These are phyloP conservation scores for Malaclemys terrapin DNA, from an alignment of 2,113 vertebrate species.

Conservation along the genomic window DNA sequence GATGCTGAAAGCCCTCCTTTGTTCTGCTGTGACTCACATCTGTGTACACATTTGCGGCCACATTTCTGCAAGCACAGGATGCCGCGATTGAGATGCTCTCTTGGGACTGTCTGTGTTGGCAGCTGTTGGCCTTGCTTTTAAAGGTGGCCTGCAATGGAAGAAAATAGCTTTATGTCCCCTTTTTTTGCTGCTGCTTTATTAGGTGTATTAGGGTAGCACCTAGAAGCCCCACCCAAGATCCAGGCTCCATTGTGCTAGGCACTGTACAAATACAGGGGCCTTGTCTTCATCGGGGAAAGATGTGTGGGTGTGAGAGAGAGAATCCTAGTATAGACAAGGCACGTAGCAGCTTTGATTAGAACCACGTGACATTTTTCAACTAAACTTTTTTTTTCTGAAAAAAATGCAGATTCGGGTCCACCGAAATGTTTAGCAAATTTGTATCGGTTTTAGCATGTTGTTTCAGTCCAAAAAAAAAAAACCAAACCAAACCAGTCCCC, in stretches of 20 bases:
- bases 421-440: not conserved
- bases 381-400: not conserved
- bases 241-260: not conserved
- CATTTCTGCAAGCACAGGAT: not conserved
- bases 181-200: not conserved
- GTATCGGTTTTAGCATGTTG: not conserved
- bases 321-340: not conserved
- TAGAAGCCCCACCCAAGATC: not conserved
- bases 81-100: not conserved
- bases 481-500: too few species aligned
- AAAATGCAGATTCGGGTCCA: not conserved
- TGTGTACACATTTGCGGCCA: not conserved
- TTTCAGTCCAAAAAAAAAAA: not conserved
- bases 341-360: not conserved
- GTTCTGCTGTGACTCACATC: not conserved
- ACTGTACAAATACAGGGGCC: not conserved
- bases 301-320: not conserved
- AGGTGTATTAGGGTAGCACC: not conserved
- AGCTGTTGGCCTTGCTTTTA: not conserved
- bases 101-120: not conserved
- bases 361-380: not conserved
- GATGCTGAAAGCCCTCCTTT: not conserved
- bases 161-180: not conserved
- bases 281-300: not conserved
- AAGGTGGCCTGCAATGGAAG: not conserved